Evolutionary conservation across 2,113 vertebrate genomes (phyloP), one percentile per base, ranked within the genome.

Genomic region (Pogona vitticeps): DNA sequence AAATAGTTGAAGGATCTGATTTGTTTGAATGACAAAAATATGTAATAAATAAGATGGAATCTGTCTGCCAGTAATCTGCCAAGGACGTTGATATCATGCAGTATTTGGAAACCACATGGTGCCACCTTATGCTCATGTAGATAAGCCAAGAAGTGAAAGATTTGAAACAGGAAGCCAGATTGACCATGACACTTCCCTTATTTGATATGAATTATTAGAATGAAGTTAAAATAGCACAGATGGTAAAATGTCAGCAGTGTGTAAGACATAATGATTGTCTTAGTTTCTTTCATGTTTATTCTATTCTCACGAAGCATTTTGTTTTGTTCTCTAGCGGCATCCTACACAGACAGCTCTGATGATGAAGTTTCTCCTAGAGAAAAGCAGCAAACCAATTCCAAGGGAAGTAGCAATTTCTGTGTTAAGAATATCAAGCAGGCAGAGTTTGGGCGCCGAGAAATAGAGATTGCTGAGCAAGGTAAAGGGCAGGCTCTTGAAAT

Each of bases 371-470:
- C 98, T 28, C 98, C 98, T 0, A 95, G 98, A 31, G 98, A 99
- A 95, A 98, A 98, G 42, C 97, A 98, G 5, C 98, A 98, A 95
- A 97, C 97, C 92, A 98, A 98, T 96, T 97, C 97, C 85, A 98
- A 98, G 89, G 98, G 98, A 95, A 98, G 96, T 97, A 98, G 96
- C 90, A 98, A 99, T 87, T 99, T 99, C 96, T 99, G 98, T 6
- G 98, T 99, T 92, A 99, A 99, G 97, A 99, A 98, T 94, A 98
- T 99, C 94, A 99, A 99, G 85, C 98, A 99, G 95, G 97, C 97
- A 0, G 98, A 99, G 92, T 99, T 99, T 36, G 98, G 98, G 80
- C 96, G 98, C 78, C 97, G 98, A 71, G 98, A 99, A 94, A 98
- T 99, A 17, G 98, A 99, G 96, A 99, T 99, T 0, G 98, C 98